Evolutionary conservation across 1,140 invertebrate genomes (phyloP), one percentile per base, ranked within the genome.

Genomic region (Propsilocerus akamusi): DNA sequence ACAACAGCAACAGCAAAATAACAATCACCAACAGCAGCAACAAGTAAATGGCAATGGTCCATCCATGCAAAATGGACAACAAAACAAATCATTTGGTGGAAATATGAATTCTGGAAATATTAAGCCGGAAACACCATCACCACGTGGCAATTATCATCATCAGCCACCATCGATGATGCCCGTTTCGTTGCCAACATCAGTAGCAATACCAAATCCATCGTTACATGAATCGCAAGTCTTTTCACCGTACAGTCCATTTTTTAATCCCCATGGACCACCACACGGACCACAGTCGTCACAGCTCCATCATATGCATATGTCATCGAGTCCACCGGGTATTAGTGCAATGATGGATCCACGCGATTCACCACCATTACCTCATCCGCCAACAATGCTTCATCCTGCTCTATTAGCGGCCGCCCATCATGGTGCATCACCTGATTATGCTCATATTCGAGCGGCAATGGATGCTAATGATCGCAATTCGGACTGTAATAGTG

Each of bases 161-260:
- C 74, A 72, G 53, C 87, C 86, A 49, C 83, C 86, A 55, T 86
- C 73, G 55, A 65, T 65, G 63, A 58, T 65, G 58, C 61, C 63
- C 50, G 63, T 65, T 54, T 89, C 88, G 51, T 73, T 93, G 63
- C 87, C 89, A 52, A 92, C 89, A 32, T 87, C 86, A 50, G 91
- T 97, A 60, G 91, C 91, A 62, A 95, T 97, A 68, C 88, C 91
- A 49, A 96, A 96, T 69, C 92, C 91, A 34, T 87, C 88, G 59
- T 74, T 97, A 54, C 88, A 94, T 71, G 90, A 95, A 68, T 91
- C 87, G 53, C 87, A 94, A 69, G 81, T 95, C 56, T 91, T 91
- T 67, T 89, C 86, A 51, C 85, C 86, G 51, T 89, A 88, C 68
- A 85, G 81, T 60, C 84, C 85, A 52, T 89, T 91, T 70, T 87